A percentile compares a stretch with the other conserved stretches of the same genome.
Evolutionary conservation across 2,888 invertebrate genomes (phyloP).

Genomic region (Nemotelus pantherinus): DNA sequence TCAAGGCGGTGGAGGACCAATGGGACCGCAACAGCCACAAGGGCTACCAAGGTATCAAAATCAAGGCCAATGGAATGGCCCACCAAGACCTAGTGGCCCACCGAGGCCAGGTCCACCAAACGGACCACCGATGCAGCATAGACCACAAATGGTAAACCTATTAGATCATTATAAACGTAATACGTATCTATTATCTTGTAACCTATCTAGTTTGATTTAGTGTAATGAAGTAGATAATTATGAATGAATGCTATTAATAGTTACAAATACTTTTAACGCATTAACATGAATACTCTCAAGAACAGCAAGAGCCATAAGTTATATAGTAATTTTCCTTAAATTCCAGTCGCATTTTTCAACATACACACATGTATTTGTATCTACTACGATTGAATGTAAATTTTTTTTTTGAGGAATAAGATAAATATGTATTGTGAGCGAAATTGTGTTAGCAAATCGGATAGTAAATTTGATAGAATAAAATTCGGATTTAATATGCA

Average conservation of each 20-base stretch:
- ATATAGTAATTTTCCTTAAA: neutral
- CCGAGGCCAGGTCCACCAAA: constrained; percentile 67
- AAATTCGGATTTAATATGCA: no score
- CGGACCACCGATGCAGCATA: constrained; percentile 67
- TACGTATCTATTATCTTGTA: constrained; percentile 30
- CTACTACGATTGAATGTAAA: neutral
- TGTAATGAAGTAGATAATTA: constrained; percentile 3
- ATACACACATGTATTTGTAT: neutral
- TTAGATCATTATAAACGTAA: constrained; percentile 19
- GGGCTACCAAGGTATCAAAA: constrained; percentile 67
- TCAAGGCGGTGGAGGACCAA: constrained; percentile 65
- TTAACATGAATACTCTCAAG: neutral
- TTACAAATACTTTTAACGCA: constrained; percentile 7
- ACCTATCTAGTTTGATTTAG: constrained; percentile 18
- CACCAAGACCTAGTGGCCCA: constrained; percentile 66
- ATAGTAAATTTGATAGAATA: no score
- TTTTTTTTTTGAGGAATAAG: no score
- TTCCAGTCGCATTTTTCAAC: neutral
- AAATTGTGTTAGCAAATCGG: no score
- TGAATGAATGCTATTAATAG: neutral
- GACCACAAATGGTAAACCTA: constrained; percentile 69
- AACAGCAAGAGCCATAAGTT: neutral
- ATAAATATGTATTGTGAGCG: no score
- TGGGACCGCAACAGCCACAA: constrained; percentile 68
- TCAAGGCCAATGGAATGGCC: constrained; percentile 66